Percentiles rank a stretch among this genome's conserved stretches.
These are phyloP conservation scores for Cepaea hortensis DNA, from an alignment of 2,888 invertebrate genomes.

Conservation along the genomic window DNA sequence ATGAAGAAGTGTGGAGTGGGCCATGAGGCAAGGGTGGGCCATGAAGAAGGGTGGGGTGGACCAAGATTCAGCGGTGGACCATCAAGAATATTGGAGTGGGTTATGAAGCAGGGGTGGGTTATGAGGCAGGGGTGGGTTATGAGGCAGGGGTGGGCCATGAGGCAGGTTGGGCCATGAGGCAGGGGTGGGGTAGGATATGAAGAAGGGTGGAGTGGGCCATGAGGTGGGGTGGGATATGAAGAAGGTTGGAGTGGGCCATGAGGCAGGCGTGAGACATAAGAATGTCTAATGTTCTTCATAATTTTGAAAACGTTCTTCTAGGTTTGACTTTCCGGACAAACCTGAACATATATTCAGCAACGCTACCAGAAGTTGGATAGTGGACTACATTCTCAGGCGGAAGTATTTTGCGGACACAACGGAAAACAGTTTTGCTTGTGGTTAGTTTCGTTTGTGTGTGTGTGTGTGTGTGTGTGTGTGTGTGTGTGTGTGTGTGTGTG, in stretches of 20 bases:
- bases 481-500: not conserved
- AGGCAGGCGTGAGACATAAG: too few relatives aligned
- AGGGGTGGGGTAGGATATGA: too few relatives aligned
- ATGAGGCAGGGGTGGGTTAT: too few relatives aligned
- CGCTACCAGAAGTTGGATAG: constrained; percentile 89
- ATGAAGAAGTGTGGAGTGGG: not conserved
- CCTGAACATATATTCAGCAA: constrained; percentile 90
- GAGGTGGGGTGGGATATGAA: too few relatives aligned
- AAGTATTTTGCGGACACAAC: constrained; percentile 85
- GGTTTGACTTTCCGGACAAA: constrained; percentile 85
- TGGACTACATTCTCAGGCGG: constrained; percentile 93
- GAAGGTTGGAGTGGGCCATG: too few relatives aligned
- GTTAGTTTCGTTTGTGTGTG: constrained; percentile 54
- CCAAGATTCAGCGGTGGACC: not conserved
- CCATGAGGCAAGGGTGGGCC: not conserved
- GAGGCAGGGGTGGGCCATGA: too few relatives aligned
- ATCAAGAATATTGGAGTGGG: not conserved
- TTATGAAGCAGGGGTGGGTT: too few relatives aligned
- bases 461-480: not conserved
- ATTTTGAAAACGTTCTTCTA: constrained; percentile 72
- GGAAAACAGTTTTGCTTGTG: constrained; percentile 70
- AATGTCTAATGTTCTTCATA: too few relatives aligned
- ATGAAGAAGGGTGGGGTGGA: too few relatives aligned
- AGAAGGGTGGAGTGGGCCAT: too few relatives aligned
- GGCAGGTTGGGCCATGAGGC: not conserved